Evolutionary conservation across 2,113 vertebrate genomes (phyloP), one percentile per base, ranked within the genome.

Genomic region (Macheiramphus alcinus): DNA sequence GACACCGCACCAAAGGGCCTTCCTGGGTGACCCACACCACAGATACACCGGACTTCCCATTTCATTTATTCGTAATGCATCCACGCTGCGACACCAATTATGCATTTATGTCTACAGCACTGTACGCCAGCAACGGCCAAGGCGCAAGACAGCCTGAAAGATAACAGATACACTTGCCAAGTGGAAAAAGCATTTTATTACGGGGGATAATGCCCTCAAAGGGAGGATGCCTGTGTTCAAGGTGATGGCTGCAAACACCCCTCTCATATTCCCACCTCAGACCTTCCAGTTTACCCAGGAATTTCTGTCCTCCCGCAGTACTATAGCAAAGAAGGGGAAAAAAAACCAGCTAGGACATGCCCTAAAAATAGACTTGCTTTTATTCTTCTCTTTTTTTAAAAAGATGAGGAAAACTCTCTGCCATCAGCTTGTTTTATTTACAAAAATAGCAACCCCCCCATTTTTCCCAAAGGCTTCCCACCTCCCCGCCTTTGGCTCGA

Each of bases 101-200:
- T 4, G 36, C 18, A 10, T 66, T 83, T 75, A 9, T 40, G 58
- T 16, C 71, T n/a, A 6, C 80, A 70, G 65, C 27, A 23, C 42
- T 9, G 4, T 14, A 13, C 9, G n/a, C 14, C 72, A 87, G 67
- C 67, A 45, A 0, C 3, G 84, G 78, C 62, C 18, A 7, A 73
- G 55, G 83, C 20, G 1, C 47, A 19, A 47, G 38, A 5, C 75
- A 38, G 40, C 63, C 58, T 38, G 13, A 74, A 40, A 59, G 45
- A 9, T 2, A 18, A 15, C 22, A 36, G 48, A 48, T 14, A 29
- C 0, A 0, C 16, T 20, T 21, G 42, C 7, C 62, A 34, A 67
- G 19, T 4, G 19, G 29, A 16, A 40, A 90, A 52, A 48, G 6
- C 70, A 11, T 26, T 65, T 87, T 3, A 11, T 50, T 23, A 7